These are phyloP conservation scores for Ailuropoda melanoleuca DNA, from an alignment of 2,113 vertebrate species.

Conservation along the genomic window DNA sequence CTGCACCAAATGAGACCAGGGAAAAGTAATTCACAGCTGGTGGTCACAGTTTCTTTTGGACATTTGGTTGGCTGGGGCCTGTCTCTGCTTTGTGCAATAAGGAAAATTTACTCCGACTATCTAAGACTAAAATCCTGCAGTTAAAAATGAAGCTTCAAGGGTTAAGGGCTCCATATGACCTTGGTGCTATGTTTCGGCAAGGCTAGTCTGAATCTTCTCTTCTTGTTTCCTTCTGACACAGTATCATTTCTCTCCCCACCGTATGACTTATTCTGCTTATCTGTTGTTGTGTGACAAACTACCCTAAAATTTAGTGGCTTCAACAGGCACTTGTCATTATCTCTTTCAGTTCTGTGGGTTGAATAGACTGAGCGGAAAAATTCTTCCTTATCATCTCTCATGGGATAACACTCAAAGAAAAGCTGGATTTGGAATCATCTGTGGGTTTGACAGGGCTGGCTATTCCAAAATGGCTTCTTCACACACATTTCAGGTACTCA, in stretches of 20 bases:
- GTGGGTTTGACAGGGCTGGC: neutral
- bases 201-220: neutral
- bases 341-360: neutral
- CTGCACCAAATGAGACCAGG: constrained; percentile 66
- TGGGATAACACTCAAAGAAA: neutral
- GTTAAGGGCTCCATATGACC: neutral
- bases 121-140: neutral
- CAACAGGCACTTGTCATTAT: neutral
- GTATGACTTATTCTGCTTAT: neutral
- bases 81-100: neutral
- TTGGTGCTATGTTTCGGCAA: neutral
- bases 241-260: neutral
- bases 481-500: accelerated
- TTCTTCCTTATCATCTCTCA: neutral
- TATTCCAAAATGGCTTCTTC: neutral
- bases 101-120: neutral
- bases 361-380: neutral
- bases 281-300: neutral
- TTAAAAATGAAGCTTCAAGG: neutral
- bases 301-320: neutral
- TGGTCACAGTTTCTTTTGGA: constrained; percentile 53
- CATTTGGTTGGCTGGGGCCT: neutral
- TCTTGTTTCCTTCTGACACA: neutral
- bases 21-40: constrained; percentile 61
- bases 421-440: neutral